Conservation (phyloP, 2,888 invertebrate species). For the Panopea generosa region DNA sequence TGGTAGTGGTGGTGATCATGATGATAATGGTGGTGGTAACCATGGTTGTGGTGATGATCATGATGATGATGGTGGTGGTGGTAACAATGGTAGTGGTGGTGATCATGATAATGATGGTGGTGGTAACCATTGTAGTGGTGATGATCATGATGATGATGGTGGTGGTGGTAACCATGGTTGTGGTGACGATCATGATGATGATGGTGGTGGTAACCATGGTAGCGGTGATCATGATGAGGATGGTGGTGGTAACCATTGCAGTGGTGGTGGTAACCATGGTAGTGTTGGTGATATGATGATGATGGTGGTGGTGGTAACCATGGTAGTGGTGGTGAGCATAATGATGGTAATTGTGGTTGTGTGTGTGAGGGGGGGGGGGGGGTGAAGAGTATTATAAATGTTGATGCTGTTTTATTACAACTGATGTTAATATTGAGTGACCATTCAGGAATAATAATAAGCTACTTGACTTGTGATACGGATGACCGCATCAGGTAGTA, state of each 20-base stretch:
- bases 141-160: constrained; percentile 5
- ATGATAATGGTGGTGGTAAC: constrained; percentile 1
- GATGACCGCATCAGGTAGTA: too few relatives aligned
- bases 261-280: background rate
- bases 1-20: background rate
- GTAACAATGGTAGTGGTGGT: background rate
- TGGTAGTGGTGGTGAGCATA: too few relatives aligned
- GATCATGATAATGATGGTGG: constrained; percentile 4
- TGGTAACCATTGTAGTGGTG: background rate
- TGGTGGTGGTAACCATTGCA: background rate
- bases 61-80: too few relatives aligned
- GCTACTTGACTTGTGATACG: too few relatives aligned
- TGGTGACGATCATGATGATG: too few relatives aligned
- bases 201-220: too few relatives aligned
- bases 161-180: background rate
- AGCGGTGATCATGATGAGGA: constrained; percentile 2
- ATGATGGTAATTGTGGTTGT: background rate
- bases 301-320: too few relatives aligned
- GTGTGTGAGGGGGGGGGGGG: background rate
- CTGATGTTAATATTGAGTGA: too few relatives aligned
- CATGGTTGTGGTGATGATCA: too few relatives aligned
- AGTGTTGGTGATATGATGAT: background rate
- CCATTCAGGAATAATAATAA: too few relatives aligned
- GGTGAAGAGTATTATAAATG: too few relatives aligned
- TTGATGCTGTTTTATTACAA: too few relatives aligned